phyloP scores from a whole-genome alignment of 2,888 invertebrate genomes.

The Dryadula phaetusa region DNA sequence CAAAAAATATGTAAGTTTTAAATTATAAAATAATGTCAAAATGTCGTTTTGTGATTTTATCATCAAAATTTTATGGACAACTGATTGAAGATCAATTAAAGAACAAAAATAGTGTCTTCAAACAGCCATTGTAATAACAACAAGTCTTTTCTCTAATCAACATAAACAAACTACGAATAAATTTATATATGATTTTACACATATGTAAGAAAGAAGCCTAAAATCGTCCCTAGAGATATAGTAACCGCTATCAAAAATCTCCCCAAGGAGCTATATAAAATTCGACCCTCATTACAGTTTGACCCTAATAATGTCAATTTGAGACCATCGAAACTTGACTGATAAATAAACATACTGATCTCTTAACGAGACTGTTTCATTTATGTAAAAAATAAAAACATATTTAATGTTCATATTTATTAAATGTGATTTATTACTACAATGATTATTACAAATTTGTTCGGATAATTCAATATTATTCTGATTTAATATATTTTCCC shows the following conservation, averaged over 20 bases:
- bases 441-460: too few species aligned
- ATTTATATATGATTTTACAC: neutral
- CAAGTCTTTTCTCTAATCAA: too few species aligned
- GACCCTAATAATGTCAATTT: slow-evolving; percentile 44
- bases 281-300: slow-evolving; percentile 46
- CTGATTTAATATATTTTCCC: too few species aligned
- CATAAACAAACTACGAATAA: neutral
- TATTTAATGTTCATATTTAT: neutral
- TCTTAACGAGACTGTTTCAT: slow-evolving; percentile 19
- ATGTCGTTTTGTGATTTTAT: too few species aligned
- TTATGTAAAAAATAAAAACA: neutral
- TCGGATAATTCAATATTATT: too few species aligned
- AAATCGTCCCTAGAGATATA: slow-evolving; percentile 35
- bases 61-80: too few species aligned
- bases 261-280: slow-evolving; percentile 41
- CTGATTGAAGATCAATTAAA: neutral
- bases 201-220: slow-evolving; percentile 8
- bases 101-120: neutral
- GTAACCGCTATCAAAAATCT: slow-evolving; percentile 34
- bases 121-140: too few species aligned
- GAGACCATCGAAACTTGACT: slow-evolving; percentile 39
- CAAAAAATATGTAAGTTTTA: too few species aligned
- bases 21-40: too few species aligned
- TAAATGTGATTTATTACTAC: neutral
- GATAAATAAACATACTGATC: slow-evolving; percentile 40